These are phyloP conservation scores for Thelaira solivaga DNA, from an alignment of 2,888 invertebrate genomes.

Conservation along the genomic window DNA sequence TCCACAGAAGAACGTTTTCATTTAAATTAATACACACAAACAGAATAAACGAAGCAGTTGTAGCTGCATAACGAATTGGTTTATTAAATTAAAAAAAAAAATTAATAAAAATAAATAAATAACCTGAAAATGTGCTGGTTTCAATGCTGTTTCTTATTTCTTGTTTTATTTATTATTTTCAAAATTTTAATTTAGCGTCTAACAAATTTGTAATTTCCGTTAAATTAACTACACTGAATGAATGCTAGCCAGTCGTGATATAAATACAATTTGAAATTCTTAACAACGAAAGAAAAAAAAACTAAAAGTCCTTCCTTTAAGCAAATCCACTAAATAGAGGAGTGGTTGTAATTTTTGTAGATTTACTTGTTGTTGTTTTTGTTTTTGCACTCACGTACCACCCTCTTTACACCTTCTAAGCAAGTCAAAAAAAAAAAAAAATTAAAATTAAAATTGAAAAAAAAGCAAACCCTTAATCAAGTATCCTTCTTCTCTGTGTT, in stretches of 20 bases:
- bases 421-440: background rate
- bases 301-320: background rate
- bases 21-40: conserved; percentile 29
- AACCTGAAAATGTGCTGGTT: background rate
- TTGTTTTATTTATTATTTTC: conserved; percentile 16
- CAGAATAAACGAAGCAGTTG: background rate
- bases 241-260: conserved; percentile 10
- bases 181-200: conserved; percentile 69
- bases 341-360: conserved; percentile 64
- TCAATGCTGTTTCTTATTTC: background rate
- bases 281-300: background rate
- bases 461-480: conserved; percentile 39
- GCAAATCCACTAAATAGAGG: conserved; percentile 30
- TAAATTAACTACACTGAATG: conserved; percentile 31
- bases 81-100: conserved; percentile 50
- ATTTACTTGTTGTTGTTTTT: conserved; percentile 35
- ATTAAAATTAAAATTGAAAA: too few species aligned
- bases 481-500: conserved; percentile 2
- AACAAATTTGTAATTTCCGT: conserved; percentile 77
- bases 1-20: conserved; percentile 4
- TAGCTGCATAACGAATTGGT: conserved; percentile 21
- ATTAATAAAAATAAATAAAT: background rate
- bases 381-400: conserved; percentile 52
- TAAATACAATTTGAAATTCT: background rate
- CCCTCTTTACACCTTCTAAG: conserved; percentile 8